Conservation (phyloP, 1,140 invertebrate species). For the Archivesica marissinica region DNA sequence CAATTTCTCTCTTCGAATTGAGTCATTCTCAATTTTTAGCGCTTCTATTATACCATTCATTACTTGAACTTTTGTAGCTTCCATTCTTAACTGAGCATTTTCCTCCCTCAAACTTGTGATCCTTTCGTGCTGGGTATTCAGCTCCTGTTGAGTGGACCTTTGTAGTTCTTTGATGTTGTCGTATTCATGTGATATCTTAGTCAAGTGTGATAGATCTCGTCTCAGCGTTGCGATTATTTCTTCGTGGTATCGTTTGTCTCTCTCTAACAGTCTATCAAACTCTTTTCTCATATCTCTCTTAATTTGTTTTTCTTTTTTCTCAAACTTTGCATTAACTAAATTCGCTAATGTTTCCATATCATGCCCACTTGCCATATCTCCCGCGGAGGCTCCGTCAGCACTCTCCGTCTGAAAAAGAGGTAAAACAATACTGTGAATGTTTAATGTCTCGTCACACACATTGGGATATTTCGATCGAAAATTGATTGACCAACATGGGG, state of each 20-base stretch:
- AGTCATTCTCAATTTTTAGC: slow-evolving; percentile 36
- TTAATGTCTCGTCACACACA: background rate
- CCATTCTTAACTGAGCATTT: background rate
- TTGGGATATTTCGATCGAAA: background rate
- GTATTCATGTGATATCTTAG: slow-evolving; percentile 49
- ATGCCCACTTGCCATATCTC: background rate
- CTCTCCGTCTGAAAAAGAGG: slow-evolving; percentile 31
- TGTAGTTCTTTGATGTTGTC: slow-evolving; percentile 40
- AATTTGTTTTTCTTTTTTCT: slow-evolving; percentile 21
- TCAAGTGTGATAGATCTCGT: slow-evolving; percentile 44
- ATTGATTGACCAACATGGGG: background rate
- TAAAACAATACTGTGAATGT: too few species aligned
- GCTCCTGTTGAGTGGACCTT: slow-evolving; percentile 1
- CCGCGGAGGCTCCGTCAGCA: slow-evolving; percentile 13
- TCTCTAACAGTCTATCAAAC: slow-evolving; percentile 28
- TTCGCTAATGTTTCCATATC: slow-evolving; percentile 32
- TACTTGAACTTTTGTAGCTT: background rate
- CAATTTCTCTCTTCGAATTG: slow-evolving; percentile 5
- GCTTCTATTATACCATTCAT: background rate
- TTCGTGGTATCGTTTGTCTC: slow-evolving; percentile 39
- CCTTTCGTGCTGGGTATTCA: slow-evolving; percentile 39
- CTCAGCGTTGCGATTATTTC: slow-evolving; percentile 18
- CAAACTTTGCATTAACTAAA: slow-evolving; percentile 41
- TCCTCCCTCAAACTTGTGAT: slow-evolving; percentile 12
- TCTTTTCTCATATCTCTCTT: slow-evolving; percentile 46